Evolutionary conservation across 2,888 invertebrate genomes (phyloP), one percentile per base, ranked within the genome.

Genomic region (Ophion costatus): DNA sequence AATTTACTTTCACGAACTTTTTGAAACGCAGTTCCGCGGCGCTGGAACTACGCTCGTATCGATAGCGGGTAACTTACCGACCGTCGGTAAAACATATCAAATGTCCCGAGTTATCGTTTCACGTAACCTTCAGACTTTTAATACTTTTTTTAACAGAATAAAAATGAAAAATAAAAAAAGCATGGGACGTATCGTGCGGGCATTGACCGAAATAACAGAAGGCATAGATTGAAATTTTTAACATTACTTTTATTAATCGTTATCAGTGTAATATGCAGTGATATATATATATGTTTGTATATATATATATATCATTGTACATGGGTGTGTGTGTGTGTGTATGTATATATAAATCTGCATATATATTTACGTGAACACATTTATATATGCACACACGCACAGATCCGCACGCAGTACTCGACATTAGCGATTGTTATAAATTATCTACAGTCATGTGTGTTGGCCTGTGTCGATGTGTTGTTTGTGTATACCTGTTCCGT

Each of bases 341-440:
- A 67, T 81, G 78, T 75, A 83, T 82, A 80, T 59, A 67, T 79
- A 78, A 71, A 82, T 80, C 77, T 83, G 67, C 59, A 77, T 77
- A 84, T 76, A 82, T 86, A 61, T 77, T 81, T 82, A 57, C 75
- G 77, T 63, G 74, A 76, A 70, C 77, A 73, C 59, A 71, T 73
- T 78, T 78, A 80, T 80, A 77, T 82, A 70, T 70, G 77, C 70
- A 83, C 79, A 86, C 70, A 81, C 71, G 76, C 77, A 81, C 64
- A 80, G 74, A 76, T 83, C 67, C 67, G 78, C 78, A 82, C 79
- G 88, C 89, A 91, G 90, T 92, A 92, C 89, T 91, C 90, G 92
- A 92, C 92, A 92, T 91, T 93, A 92, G 91, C 92, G 90, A 92
- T 92, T 91, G 90, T 92, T 92, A 93, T 89, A 90, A 92, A 91